Percentiles rank a stretch among this genome's conserved stretches.
phyloP scores from a whole-genome alignment of 2,113 vertebrate species.

The Larimichthys polyactis region DNA sequence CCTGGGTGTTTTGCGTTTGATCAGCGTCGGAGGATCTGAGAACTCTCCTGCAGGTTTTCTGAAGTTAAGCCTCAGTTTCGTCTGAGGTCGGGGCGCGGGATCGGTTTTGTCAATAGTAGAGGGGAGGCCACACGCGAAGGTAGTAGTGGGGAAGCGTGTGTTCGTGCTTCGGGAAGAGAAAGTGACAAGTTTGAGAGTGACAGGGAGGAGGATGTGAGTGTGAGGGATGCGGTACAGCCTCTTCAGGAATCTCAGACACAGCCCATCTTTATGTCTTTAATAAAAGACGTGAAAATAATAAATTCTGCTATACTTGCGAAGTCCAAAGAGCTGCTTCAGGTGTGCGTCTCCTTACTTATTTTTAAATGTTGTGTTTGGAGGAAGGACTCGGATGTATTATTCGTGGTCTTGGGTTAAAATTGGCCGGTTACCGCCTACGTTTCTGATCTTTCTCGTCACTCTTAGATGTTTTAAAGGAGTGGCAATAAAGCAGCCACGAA shows the following conservation, averaged over 20 bases:
- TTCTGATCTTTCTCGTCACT: background rate
- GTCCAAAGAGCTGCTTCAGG: background rate
- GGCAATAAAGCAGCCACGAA: background rate
- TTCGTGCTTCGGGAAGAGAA: background rate
- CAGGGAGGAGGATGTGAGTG: conserved; percentile 5
- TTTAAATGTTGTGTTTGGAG: background rate
- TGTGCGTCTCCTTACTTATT: background rate
- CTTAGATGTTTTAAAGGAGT: background rate
- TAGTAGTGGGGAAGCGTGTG: background rate
- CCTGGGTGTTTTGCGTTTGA: conserved; percentile 15
- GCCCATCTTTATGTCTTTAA: background rate
- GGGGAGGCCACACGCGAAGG: conserved; percentile 1
- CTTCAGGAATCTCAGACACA: conserved; percentile 11
- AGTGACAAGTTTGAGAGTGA: background rate
- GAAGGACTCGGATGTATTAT: background rate
- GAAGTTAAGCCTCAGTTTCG: conserved; percentile 3
- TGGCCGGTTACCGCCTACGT: too few species aligned
- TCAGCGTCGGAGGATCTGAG: conserved; percentile 17
- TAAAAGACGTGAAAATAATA: background rate
- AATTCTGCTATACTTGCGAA: background rate
- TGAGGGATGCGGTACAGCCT: conserved; percentile 1
- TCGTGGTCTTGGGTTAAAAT: background rate
- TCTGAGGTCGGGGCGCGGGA: background rate
- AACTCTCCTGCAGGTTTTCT: background rate
- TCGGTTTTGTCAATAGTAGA: conserved; percentile 1